Evolutionary conservation across 2,797 vertebrate species (phyloP).

Genomic region (Clarias pachynema): DNA sequence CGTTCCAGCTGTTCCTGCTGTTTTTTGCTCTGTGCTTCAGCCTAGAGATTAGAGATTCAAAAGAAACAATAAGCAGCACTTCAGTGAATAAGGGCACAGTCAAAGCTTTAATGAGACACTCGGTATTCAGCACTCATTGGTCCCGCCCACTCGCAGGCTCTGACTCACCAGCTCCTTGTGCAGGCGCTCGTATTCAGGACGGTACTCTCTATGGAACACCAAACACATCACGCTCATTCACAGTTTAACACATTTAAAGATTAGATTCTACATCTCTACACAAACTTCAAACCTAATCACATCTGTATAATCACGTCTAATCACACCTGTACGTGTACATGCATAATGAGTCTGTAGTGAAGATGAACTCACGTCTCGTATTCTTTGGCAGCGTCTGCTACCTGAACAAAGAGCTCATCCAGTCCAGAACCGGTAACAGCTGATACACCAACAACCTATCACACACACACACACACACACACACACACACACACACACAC

Average conservation of each 20-base stretch:
- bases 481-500: too few relatives aligned
- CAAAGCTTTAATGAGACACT: not conserved
- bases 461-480: conserved; percentile 26
- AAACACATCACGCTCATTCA: not conserved
- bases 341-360: not conserved
- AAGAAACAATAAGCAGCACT: not conserved
- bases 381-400: conserved; percentile 86
- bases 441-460: conserved; percentile 98
- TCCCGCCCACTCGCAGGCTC: not conserved
- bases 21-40: conserved; percentile 77
- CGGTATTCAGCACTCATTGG: not conserved
- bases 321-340: not conserved
- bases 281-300: not conserved
- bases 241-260: not conserved
- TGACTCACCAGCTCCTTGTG: conserved; percentile 81
- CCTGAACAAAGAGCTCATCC: conserved; percentile 85
- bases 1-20: conserved; percentile 87
- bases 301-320: not conserved
- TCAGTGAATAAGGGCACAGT: not conserved
- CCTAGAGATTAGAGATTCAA: conserved; percentile 65
- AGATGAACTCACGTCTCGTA: conserved; percentile 84
- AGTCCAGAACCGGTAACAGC: conserved; percentile 88
- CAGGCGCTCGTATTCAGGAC: conserved; percentile 89
- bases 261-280: not conserved
- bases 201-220: conserved; percentile 82